Evolutionary conservation across 2,888 invertebrate genomes (phyloP).

Genomic region (Griposia aprilina): DNA sequence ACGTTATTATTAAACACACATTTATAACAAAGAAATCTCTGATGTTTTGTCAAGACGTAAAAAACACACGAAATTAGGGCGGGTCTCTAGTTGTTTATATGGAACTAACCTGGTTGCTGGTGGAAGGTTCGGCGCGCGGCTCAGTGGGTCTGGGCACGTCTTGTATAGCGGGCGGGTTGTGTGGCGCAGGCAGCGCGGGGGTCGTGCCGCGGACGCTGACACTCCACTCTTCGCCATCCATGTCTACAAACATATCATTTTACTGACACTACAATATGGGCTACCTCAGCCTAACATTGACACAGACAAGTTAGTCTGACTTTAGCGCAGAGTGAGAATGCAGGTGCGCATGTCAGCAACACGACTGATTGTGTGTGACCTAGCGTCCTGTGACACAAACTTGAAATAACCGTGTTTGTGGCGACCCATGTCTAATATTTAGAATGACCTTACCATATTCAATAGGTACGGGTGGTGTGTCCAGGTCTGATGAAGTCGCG

Average conservation of each 20-base stretch:
- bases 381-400: not conserved
- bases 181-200: constrained; percentile 73
- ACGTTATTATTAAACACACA: too few relatives aligned
- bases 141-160: not conserved
- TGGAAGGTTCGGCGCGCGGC: not conserved
- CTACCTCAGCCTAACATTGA: not conserved
- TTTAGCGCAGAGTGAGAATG: too few relatives aligned
- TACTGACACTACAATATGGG: not conserved
- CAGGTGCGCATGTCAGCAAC: too few relatives aligned
- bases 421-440: not conserved
- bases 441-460: constrained; percentile 71
- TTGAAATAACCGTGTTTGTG: not conserved
- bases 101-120: not conserved
- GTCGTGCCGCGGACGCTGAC: constrained; percentile 61
- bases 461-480: constrained; percentile 75
- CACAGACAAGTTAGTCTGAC: not conserved
- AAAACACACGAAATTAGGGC: too few relatives aligned
- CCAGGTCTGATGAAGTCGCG: constrained; percentile 66
- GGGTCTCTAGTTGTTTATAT: too few relatives aligned
- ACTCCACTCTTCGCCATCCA: constrained; percentile 77
- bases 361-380: too few relatives aligned
- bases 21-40: too few relatives aligned
- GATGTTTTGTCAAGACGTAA: too few relatives aligned
- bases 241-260: constrained; percentile 57
- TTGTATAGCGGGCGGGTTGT: not conserved